Base-by-base conservation (phyloP, 2,113 vertebrate species). In the Nestor notabilis region DNA sequence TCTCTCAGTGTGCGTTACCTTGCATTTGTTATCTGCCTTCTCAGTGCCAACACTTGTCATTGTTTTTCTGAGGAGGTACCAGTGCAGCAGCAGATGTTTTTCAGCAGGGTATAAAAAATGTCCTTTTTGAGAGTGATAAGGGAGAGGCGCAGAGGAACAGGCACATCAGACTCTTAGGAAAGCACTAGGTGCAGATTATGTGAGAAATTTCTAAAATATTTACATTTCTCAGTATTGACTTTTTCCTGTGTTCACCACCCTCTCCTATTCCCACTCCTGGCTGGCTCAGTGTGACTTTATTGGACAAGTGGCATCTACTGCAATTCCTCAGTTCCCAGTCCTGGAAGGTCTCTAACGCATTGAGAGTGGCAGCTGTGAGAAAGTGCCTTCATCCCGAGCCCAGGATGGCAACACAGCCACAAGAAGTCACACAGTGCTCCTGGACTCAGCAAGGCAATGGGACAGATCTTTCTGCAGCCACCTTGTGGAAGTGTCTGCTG, bases 391-490 rank as follows among this genome's bases (percentile, higher is more conserved):
- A 56, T 65, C 44, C 20, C 4, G 2, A 80, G 17, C 24, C 31
- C 1, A 1, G 29, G 50, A 43, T 39, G 27, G 13, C 29, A 43
- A 47, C 18, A 17, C 9, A 47, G 5, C 33, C 9, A 1, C 3
- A 2, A 11, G 6, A n/a, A 44, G 31, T 28, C 10, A 35, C 27
- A 27, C 0, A 0, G 29, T 79, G n/a, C 12, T 78, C 37, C 71
- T 56, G 74, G 35, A 88, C 16, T 8, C 61, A 75, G 37, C 11
- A 55, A 50, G 35, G 6, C 10, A 68, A 53, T 18, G 24, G 50
- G 47, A 80, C 24, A 44, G 7, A 41, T 46, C 47, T 71, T 35
- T 39, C 52, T 80, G 39, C 28, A 72, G 17, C 44, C 28, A n/a
- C 58, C 9, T 65, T 29, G 63, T 4, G 2, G 44, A 87, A 77